Evolutionary conservation across 1,140 invertebrate species (phyloP).

Genomic region (Lepidotrigona ventralis): DNA sequence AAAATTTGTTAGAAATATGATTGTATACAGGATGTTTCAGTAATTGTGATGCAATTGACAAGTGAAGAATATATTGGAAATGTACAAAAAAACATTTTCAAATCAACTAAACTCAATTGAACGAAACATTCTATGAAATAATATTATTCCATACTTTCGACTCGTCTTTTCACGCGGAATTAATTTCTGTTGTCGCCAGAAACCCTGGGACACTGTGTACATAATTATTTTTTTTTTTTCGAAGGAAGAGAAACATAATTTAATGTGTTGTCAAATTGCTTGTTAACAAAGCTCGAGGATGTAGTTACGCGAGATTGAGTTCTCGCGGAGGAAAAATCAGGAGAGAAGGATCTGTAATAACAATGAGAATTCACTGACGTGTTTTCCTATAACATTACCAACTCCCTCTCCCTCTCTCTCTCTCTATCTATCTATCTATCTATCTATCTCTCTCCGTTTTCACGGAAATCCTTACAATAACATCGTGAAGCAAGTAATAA

Average conservation of each 20-base stretch:
- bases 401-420: background rate
- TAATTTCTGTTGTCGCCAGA: too few species aligned
- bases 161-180: too few species aligned
- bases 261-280: background rate
- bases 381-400: slow-evolving; percentile 3
- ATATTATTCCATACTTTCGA: too few species aligned
- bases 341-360: slow-evolving; percentile 16
- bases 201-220: too few species aligned
- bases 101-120: too few species aligned
- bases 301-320: background rate
- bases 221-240: too few species aligned
- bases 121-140: too few species aligned
- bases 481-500: slow-evolving; percentile 33
- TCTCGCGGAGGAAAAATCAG: background rate
- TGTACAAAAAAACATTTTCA: too few species aligned
- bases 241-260: background rate
- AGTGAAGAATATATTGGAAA: too few species aligned
- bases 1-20: background rate
- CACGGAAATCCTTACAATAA: slow-evolving; percentile 10
- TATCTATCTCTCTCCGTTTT: background rate
- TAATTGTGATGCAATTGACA: too few species aligned
- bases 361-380: background rate
- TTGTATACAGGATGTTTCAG: too few species aligned
- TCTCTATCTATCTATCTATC: too few species aligned
- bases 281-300: background rate